phyloP scores from a whole-genome alignment of 2,113 vertebrate species.

The Synodontis membranacea region DNA sequence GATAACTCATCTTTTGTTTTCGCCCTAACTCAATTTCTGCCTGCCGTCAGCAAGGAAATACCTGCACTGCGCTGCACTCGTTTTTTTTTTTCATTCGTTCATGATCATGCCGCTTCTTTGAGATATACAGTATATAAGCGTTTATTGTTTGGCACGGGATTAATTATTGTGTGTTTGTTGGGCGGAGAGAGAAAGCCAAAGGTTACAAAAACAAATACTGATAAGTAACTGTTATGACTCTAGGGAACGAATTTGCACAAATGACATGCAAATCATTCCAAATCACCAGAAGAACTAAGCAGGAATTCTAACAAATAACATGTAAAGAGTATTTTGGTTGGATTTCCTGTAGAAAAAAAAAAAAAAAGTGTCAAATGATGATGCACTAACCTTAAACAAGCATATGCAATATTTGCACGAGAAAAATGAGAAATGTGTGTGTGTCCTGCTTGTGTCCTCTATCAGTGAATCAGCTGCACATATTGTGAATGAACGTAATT shows the following conservation, averaged over 20 bases:
- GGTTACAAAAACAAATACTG: background rate
- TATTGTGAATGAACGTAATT: background rate
- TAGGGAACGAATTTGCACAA: background rate
- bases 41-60: slow-evolving; percentile 17
- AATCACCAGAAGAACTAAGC: no score
- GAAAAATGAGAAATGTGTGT: no score
- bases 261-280: background rate
- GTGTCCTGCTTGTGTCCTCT: background rate
- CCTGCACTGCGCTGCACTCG: background rate
- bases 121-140: background rate
- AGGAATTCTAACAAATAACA: background rate
- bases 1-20: slow-evolving; percentile 28
- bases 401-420: background rate
- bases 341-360: background rate
- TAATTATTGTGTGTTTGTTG: slow-evolving; percentile 14
- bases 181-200: background rate
- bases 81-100: background rate
- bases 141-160: background rate
- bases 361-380: background rate
- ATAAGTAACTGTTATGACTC: no score
- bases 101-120: background rate
- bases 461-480: background rate
- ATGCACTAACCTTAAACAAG: background rate
- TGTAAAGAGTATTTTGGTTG: background rate
- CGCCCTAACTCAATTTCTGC: slow-evolving; percentile 14